These are phyloP conservation scores for Arizona elegans DNA, from an alignment of 2,113 vertebrate species.

Conservation along the genomic window DNA sequence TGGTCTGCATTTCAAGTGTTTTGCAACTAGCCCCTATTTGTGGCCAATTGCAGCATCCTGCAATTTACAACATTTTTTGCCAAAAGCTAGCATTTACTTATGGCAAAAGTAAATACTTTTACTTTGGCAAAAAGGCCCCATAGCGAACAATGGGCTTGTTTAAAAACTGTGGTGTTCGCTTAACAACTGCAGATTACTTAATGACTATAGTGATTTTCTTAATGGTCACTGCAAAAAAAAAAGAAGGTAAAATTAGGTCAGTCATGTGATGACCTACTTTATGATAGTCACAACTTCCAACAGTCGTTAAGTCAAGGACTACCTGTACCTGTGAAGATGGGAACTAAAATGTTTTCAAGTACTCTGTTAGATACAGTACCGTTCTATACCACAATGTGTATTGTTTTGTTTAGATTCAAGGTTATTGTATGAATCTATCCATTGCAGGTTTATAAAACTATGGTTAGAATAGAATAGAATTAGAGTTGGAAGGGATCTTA, in stretches of 20 bases:
- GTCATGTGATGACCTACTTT: neutral
- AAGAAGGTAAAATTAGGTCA: neutral
- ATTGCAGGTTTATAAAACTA: neutral
- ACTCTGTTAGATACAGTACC: neutral
- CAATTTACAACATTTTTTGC: neutral
- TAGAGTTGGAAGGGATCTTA: too few species aligned
- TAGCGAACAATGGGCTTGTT: neutral
- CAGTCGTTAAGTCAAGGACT: neutral
- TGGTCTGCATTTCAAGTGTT: neutral
- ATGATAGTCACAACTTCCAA: neutral
- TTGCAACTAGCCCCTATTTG: neutral
- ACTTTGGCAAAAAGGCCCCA: neutral
- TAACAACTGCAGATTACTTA: neutral
- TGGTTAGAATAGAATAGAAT: neutral
- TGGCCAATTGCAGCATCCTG: neutral
- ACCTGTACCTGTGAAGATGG: neutral
- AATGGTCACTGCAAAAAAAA: neutral
- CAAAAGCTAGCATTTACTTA: neutral
- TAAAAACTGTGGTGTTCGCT: neutral
- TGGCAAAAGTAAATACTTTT: neutral
- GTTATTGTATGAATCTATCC: neutral
- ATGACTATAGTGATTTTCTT: neutral
- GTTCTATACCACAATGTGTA: neutral
- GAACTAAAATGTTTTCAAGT: neutral
- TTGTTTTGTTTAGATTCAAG: neutral